These are phyloP conservation scores for Fratercula arctica DNA, from an alignment of 2,797 vertebrate species.

Conservation along the genomic window DNA sequence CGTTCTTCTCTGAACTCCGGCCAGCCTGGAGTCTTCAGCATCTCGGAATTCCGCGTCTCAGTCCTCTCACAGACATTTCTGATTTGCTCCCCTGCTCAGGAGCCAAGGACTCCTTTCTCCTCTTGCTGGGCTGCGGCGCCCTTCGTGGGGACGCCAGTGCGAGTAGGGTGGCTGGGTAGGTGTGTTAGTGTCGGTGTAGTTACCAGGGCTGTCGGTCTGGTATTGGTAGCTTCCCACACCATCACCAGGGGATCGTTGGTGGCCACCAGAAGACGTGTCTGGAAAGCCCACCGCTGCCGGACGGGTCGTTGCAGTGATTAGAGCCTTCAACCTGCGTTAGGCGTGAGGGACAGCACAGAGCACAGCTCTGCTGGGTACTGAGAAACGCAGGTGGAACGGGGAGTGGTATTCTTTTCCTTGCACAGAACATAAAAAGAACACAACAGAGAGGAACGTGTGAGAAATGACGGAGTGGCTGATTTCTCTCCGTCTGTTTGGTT, in stretches of 20 bases:
- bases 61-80: not conserved
- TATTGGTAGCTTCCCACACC: rapidly evolving
- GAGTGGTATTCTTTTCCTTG: rapidly evolving
- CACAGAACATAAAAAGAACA: not conserved
- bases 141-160: rapidly evolving
- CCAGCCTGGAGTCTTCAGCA: not conserved
- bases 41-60: not conserved
- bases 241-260: rapidly evolving
- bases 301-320: rapidly evolving
- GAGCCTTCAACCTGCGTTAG: not conserved
- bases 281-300: rapidly evolving
- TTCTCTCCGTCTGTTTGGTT: not conserved
- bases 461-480: rapidly evolving
- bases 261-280: not conserved
- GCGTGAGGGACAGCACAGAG: not conserved
- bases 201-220: not conserved
- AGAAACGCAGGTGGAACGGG: not conserved
- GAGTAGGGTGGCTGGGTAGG: no score
- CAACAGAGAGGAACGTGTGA: not conserved
- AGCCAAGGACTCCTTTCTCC: not conserved
- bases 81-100: not conserved
- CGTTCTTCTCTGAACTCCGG: no score
- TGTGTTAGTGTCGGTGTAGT: rapidly evolving
- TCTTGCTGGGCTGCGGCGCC: not conserved
- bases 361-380: not conserved